A percentile compares a stretch with the other conserved stretches of the same genome.
Evolutionary conservation across 2,113 vertebrate genomes (phyloP).

Genomic region (Smithornis capensis): DNA sequence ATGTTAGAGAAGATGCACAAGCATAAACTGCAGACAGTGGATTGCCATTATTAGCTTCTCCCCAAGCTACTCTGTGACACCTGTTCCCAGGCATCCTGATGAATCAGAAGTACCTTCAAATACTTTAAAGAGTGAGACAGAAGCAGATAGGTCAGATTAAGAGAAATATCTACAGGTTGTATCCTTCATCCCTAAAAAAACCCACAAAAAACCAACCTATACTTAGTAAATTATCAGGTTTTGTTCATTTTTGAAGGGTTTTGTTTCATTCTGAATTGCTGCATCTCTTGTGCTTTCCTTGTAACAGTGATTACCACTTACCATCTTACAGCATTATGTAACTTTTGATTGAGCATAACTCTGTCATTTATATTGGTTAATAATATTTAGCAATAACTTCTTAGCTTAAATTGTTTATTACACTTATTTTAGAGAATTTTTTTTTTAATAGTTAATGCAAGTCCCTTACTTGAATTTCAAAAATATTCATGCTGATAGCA

Average conservation of each 20-base stretch:
- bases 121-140: not conserved
- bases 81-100: not conserved
- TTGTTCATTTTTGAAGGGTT: not conserved
- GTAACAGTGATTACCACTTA: not conserved
- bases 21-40: not conserved
- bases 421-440: not conserved
- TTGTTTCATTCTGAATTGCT: not conserved
- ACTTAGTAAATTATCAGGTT: not conserved
- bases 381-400: not conserved
- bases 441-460: not conserved
- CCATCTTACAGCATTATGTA: not conserved
- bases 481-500: not conserved
- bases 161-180: not conserved
- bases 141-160: not conserved
- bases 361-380: not conserved
- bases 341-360: not conserved
- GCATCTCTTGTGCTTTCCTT: not conserved
- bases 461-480: not conserved
- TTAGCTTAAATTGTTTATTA: not conserved
- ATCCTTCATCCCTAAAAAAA: not conserved
- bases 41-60: not conserved
- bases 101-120: not conserved
- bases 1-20: not conserved
- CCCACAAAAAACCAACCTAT: not conserved
- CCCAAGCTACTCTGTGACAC: not conserved